Evolutionary conservation across 2,888 invertebrate genomes (phyloP), one percentile per base, ranked within the genome.

Genomic region (Macrophya annulata): DNA sequence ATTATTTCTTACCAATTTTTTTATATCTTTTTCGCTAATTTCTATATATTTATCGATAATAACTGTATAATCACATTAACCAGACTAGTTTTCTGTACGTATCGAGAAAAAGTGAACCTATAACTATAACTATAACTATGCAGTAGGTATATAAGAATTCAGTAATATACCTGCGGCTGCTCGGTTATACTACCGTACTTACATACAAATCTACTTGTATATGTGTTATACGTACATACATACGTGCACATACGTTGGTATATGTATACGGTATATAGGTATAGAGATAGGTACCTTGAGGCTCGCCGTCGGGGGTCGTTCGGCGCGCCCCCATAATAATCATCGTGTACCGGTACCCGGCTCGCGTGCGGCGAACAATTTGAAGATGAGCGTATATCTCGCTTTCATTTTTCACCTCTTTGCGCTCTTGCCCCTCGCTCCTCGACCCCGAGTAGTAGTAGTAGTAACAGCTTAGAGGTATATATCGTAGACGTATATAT

Each of bases 361-460:
- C 40, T 85, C 82, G 85, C 85, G 85, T 85, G 85, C 85, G 76
- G 72, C 85, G 45, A 85, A 84, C 85, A 72, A 85, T 85, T 85
- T 85, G 71, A 84, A 77, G 55, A 37, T 68, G 86, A 86, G 72
- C 48, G 77, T 77, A 77, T 81, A 21, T 81, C 81, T 81, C 62
- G 81, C 62, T 81, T 65, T 62, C 81, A 59, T 81, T 81, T 65
- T 81, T 81, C 81, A 62, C 81, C 81, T 81, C 62, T 62, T 81
- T 40, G 40, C 84, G 65, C 68, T 59, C 84, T 76, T 72, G 51
- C 79, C 31, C 74, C 74, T 84, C 79, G 71, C 84, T 84, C 86
- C 68, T 85, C 86, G 85, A 88, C 86, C 85, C 86, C 85, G 86
- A 86, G 88, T 88, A 88, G 85, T 89, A 10, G 25, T 89, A 10